Evolutionary conservation across 2,888 invertebrate species (phyloP).

Genomic region (Frankliniella intonsa): DNA sequence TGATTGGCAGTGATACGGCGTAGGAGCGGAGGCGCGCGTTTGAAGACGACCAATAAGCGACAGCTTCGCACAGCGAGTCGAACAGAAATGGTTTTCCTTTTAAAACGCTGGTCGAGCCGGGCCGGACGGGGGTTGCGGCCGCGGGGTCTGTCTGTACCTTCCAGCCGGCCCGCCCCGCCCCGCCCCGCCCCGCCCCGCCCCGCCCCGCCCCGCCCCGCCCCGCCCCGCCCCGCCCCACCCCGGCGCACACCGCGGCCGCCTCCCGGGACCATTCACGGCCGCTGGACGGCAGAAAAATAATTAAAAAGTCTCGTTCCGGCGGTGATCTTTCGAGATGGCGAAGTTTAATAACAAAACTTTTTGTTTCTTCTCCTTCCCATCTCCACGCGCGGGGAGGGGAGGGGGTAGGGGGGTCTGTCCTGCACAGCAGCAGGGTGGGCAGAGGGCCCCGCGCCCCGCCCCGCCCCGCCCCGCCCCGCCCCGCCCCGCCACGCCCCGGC

Average conservation of each 20-base stretch:
- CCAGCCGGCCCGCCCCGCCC: not conserved
- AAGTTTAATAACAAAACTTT: slow-evolving; percentile 27
- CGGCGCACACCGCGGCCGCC: not conserved
- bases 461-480: no score
- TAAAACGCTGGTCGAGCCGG: no score
- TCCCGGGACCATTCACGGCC: not conserved
- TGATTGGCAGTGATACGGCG: no score
- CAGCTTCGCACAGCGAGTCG: no score
- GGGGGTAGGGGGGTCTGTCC: not conserved
- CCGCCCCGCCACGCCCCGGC: no score
- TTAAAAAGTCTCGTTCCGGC: slow-evolving; percentile 17
- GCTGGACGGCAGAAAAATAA: slow-evolving; percentile 11
- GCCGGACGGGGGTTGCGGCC: no score
- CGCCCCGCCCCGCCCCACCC: not conserved
- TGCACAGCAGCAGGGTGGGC: no score
- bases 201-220: not conserved
- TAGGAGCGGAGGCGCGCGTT: no score
- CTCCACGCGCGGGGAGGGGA: not conserved
- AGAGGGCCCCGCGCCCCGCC: no score
- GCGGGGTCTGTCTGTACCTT: not conserved
- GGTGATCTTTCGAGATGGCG: slow-evolving; percentile 18
- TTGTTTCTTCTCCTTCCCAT: not conserved
- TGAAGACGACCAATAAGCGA: no score
- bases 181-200: not conserved
- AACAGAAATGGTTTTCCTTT: no score